phyloP scores from a whole-genome alignment of 1,140 invertebrate genomes.

The Nasonia giraulti region DNA sequence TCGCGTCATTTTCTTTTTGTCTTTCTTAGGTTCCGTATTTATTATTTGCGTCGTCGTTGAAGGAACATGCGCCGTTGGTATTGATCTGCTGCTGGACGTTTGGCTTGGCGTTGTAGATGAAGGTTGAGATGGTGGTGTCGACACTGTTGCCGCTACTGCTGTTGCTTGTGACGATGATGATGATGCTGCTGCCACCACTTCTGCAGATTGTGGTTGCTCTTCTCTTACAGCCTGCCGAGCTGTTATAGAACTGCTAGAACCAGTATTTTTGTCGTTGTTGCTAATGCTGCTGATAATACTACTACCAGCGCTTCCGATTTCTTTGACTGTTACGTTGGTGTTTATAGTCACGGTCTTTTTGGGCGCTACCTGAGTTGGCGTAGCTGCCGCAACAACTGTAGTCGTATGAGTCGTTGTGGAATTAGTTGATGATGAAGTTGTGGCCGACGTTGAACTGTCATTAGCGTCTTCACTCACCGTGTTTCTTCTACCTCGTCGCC shows the following conservation, averaged over 20 bases:
- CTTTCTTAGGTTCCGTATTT: slow-evolving; percentile 66
- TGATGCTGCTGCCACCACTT: slow-evolving; percentile 50
- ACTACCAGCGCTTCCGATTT: background rate
- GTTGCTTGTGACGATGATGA: no score
- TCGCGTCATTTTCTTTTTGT: slow-evolving; percentile 83
- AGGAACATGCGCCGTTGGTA: background rate
- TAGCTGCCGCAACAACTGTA: background rate
- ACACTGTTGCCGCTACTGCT: background rate
- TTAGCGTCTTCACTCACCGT: slow-evolving; percentile 65
- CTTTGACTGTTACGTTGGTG: slow-evolving; percentile 3
- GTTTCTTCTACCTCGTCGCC: slow-evolving; percentile 68
- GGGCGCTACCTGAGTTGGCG: slow-evolving; percentile 55
- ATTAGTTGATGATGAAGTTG: slow-evolving; percentile 1
- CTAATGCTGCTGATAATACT: slow-evolving; percentile 30
- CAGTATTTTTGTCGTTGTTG: background rate
- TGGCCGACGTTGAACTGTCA: background rate
- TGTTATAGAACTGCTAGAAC: slow-evolving; percentile 42
- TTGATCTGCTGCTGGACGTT: background rate
- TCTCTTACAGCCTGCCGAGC: slow-evolving; percentile 60
- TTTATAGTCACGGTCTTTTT: slow-evolving; percentile 33
- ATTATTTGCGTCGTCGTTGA: slow-evolving; percentile 20
- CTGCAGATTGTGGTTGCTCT: slow-evolving; percentile 52
- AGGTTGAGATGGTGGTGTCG: background rate
- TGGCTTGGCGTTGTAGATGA: background rate
- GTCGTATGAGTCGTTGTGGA: slow-evolving; percentile 2